phyloP scores from a whole-genome alignment of 2,888 invertebrate genomes.

The Mesorhabditis belari region DNA sequence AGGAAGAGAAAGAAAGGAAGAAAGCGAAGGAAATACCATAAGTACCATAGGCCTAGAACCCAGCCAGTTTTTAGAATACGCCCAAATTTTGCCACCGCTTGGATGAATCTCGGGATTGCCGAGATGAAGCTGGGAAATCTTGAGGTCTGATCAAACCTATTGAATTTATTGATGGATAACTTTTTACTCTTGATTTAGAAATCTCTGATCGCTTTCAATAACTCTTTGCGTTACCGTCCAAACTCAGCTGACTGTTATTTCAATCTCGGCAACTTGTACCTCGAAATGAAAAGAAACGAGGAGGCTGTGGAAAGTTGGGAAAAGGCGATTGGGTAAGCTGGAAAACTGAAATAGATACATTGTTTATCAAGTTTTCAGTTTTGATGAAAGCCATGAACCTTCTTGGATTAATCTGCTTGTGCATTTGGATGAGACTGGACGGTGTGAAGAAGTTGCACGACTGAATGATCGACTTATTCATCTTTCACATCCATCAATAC shows the following conservation, averaged over 20 bases:
- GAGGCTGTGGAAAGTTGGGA: conserved; percentile 76
- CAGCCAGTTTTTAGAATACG: conserved; percentile 51
- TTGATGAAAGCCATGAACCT: conserved; percentile 71
- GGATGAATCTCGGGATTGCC: conserved; percentile 96
- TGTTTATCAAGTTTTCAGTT: background rate
- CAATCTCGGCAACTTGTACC: conserved; percentile 86
- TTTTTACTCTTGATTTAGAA: conserved; percentile 64
- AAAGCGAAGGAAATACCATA: conserved; percentile 20
- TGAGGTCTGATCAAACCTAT: conserved; percentile 4
- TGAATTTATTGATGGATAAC: conserved; percentile 1
- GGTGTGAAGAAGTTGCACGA: conserved; percentile 67
- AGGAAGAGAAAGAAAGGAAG: too few species aligned
- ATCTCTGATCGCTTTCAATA: conserved; percentile 73
- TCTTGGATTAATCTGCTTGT: conserved; percentile 68
- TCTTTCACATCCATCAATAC: conserved; percentile 69
- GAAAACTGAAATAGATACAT: background rate
- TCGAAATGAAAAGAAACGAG: conserved; percentile 69
- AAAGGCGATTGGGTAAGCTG: conserved; percentile 67
- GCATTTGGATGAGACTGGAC: conserved; percentile 57
- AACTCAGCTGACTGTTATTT: conserved; percentile 87
- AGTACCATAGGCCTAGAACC: too few species aligned
- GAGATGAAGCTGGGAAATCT: conserved; percentile 62
- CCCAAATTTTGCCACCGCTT: conserved; percentile 83
- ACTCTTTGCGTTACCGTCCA: conserved; percentile 69
- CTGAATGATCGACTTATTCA: conserved; percentile 68